Evolutionary conservation across 2,888 invertebrate genomes (phyloP), one percentile per base, ranked within the genome.

Genomic region (Schizotus pectinicornis): DNA sequence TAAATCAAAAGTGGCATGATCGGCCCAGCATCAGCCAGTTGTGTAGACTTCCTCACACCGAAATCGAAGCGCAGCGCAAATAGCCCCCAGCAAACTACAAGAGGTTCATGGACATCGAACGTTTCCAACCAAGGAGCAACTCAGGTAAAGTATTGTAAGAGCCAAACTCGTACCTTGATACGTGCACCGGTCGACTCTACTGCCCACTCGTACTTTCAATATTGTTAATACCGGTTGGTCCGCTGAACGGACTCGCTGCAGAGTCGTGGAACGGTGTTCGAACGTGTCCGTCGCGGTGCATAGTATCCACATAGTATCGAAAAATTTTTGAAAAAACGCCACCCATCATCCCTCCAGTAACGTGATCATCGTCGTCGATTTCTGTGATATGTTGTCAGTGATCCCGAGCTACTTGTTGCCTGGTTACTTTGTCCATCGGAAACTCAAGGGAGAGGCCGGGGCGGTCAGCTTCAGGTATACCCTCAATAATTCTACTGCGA

Each of bases 51-150:
- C 38, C 36, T 31, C 35, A 52, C 47, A 47, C 38, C 45, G 38
- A 58, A 52, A 53, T 34, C 32, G 47, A 56, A 22, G 22, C 22
- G 22, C 22, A 47, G 33, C 45, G 37, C 42, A 55, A 55, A 51
- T 43, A 56, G 48, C 52, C 59, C 22, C 41, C 35, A 52, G 62
- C 41, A 49, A 48, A 5, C 22, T 34, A 50, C 51, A 53, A 63
- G 64, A 67, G 69, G 70, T 70, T 70, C 70, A 70, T 63, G 70
- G 70, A 70, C 70, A 65, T 36, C 64, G 51, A 61, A 61, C 46
- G 46, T 38, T 54, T 42, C 33, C 49, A 55, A 53, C 64, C 64
- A 56, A 63, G 56, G 51, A 60, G 50, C 52, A 59, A 35, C 50
- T 55, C 58, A 56, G 61, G 56, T 51, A 46, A 37, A 45, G 35